phyloP scores from a whole-genome alignment of 2,113 vertebrate genomes.

The Corydoras maculifer region DNA sequence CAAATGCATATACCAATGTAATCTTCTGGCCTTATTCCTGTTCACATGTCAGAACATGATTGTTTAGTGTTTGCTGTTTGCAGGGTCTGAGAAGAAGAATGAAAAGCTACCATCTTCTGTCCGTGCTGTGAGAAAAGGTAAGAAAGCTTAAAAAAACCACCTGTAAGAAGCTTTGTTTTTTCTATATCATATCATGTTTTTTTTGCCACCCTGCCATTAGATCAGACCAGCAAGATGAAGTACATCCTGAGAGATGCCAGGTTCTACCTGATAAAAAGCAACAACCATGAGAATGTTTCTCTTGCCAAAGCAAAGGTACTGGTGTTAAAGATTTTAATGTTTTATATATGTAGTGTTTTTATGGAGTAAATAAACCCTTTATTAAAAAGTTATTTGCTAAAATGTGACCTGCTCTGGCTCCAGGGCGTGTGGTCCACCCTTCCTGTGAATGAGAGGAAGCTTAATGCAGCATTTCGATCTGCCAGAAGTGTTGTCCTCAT shows the following conservation, averaged over 20 bases:
- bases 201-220: constrained; percentile 54
- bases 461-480: constrained; percentile 87
- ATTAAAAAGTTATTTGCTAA: not conserved
- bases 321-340: not conserved
- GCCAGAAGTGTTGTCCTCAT: constrained; percentile 88
- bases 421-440: constrained; percentile 98
- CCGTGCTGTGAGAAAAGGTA: constrained; percentile 94
- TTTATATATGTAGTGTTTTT: not conserved
- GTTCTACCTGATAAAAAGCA: constrained; percentile 98
- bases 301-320: constrained; percentile 95
- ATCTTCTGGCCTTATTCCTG: not conserved
- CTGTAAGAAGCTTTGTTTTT: not conserved
- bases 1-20: too few species aligned
- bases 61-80: constrained; percentile 28
- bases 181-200: not conserved
- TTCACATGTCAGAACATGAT: too few species aligned
- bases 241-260: constrained; percentile 90
- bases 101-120: constrained; percentile 98
- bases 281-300: constrained; percentile 97
- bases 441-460: constrained; percentile 96
- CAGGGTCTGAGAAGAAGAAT: constrained; percentile 96
- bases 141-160: not conserved
- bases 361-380: not conserved
- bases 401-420: not conserved
- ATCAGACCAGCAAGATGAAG: constrained; percentile 88